phyloP scores from a whole-genome alignment of 2,888 invertebrate species.

The Spilarctia lutea region DNA sequence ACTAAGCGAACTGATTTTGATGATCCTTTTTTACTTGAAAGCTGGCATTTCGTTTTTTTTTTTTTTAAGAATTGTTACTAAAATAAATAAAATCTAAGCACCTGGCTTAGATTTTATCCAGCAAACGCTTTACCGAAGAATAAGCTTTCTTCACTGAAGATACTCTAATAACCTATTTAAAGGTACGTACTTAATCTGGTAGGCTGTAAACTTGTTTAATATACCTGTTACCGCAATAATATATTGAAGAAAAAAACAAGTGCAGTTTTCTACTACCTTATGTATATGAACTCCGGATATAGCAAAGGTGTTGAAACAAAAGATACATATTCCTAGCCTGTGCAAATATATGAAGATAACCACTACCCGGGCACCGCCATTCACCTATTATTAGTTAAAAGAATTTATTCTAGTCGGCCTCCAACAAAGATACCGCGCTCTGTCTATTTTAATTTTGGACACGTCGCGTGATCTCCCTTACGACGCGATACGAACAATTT shows the following conservation, averaged over 20 bases:
- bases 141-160: not conserved
- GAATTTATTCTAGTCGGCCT: constrained; percentile 77
- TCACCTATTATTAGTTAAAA: constrained; percentile 72
- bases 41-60: too few species aligned
- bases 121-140: not conserved
- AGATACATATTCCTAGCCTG: constrained; percentile 21
- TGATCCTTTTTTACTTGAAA: too few species aligned
- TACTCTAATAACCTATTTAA: not conserved
- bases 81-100: too few species aligned
- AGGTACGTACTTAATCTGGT: not conserved
- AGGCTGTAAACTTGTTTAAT: not conserved
- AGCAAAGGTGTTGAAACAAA: not conserved
- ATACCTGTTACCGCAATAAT: not conserved
- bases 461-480: constrained; percentile 62
- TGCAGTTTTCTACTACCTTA: too few species aligned
- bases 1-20: too few species aligned
- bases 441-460: constrained; percentile 74
- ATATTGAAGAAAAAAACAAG: not conserved
- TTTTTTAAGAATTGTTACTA: not conserved
- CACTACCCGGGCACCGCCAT: constrained; percentile 53
- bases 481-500: constrained; percentile 34
- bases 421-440: constrained; percentile 74
- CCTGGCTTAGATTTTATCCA: not conserved
- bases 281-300: not conserved
- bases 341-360: constrained; percentile 41